phyloP scores from a whole-genome alignment of 2,797 vertebrate genomes.

The Crax fasciolata region DNA sequence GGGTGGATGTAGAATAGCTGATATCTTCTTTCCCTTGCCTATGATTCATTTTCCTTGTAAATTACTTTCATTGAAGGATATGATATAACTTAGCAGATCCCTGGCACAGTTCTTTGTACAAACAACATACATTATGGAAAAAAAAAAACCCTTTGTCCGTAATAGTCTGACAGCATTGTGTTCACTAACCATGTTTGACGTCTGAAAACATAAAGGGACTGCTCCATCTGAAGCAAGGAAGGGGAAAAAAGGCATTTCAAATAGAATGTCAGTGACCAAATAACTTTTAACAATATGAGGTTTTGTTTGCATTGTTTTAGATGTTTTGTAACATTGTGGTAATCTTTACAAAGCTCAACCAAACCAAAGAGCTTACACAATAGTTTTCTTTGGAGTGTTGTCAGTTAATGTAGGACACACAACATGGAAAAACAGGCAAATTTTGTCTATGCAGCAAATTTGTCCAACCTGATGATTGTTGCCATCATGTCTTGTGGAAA shows the following conservation, averaged over 20 bases:
- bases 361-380: background rate
- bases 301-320: conserved; percentile 3
- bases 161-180: conserved; percentile 36
- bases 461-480: background rate
- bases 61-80: conserved; percentile 73
- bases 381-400: conserved; percentile 8
- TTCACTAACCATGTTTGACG: conserved; percentile 24
- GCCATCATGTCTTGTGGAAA: background rate
- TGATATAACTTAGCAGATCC: conserved; percentile 66
- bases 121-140: conserved; percentile 32
- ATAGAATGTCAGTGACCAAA: conserved; percentile 22
- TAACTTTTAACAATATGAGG: background rate
- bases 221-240: conserved; percentile 35
- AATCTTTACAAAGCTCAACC: background rate
- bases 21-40: conserved; percentile 64
- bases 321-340: conserved; percentile 1
- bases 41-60: conserved; percentile 72
- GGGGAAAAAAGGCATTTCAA: conserved; percentile 3
- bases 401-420: background rate
- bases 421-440: background rate
- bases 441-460: background rate
- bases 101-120: conserved; percentile 45
- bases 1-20: conserved; percentile 51
- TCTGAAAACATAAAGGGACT: conserved; percentile 45
- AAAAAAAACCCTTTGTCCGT: background rate